phyloP scores from a whole-genome alignment of 2,113 vertebrate species.

The Saguinus midas region DNA sequence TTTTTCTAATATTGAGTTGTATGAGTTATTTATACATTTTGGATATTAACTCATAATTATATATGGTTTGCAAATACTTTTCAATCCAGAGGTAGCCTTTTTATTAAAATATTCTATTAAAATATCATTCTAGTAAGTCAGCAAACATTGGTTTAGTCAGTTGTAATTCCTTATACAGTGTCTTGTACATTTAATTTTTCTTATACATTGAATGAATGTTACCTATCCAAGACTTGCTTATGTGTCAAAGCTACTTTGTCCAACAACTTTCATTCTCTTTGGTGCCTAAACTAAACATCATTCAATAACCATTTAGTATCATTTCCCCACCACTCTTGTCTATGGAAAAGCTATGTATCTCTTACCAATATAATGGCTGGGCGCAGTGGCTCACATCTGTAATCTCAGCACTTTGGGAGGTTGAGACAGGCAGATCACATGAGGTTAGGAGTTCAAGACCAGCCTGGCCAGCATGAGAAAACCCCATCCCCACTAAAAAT shows the following conservation, averaged over 20 bases:
- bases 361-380: background rate
- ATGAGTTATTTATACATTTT: background rate
- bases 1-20: background rate
- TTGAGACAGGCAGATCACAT: too few species aligned
- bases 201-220: background rate
- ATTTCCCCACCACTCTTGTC: background rate
- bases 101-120: conserved; percentile 12
- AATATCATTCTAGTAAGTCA: background rate
- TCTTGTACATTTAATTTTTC: background rate
- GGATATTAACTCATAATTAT: background rate
- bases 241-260: background rate
- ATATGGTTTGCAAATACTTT: background rate
- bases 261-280: background rate
- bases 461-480: too few species aligned
- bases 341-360: background rate
- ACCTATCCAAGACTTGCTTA: background rate
- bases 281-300: background rate
- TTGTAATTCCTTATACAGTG: background rate
- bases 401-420: too few species aligned
- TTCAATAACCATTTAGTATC: background rate
- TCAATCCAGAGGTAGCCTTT: background rate
- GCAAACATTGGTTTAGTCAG: background rate
- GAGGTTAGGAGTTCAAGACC: too few species aligned
- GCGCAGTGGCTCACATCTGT: too few species aligned
- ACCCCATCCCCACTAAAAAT: too few species aligned